These are phyloP conservation scores for Cephalophus harveyi DNA, from an alignment of 2,113 vertebrate species.

Conservation along the genomic window DNA sequence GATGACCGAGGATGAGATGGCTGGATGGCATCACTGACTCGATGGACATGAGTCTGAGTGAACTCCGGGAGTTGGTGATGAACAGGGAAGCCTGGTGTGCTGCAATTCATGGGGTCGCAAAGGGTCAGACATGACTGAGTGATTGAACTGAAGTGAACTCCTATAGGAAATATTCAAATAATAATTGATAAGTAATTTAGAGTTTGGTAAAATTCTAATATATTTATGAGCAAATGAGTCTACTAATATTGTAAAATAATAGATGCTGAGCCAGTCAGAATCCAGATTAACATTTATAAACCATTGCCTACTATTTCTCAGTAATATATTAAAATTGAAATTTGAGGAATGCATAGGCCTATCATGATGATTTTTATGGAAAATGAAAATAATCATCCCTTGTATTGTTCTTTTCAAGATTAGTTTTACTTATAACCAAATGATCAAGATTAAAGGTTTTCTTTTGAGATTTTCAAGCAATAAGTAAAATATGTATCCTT, in stretches of 20 bases:
- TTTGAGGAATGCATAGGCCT: not conserved
- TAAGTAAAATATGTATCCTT: not conserved
- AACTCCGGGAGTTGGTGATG: too few relatives aligned
- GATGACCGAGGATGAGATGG: too few relatives aligned
- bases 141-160: too few relatives aligned
- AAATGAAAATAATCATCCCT: not conserved
- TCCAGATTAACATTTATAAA: not conserved
- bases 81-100: too few relatives aligned
- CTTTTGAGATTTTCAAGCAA: not conserved
- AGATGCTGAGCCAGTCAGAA: not conserved
- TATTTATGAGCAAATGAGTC: not conserved
- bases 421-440: not conserved
- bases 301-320: not conserved
- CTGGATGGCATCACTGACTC: too few relatives aligned
- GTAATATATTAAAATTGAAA: not conserved
- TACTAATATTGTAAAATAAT: not conserved
- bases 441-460: not conserved
- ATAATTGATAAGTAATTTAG: not conserved
- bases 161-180: not conserved
- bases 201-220: not conserved
- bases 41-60: too few relatives aligned
- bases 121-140: too few relatives aligned
- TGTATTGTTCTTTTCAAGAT: not conserved
- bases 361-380: not conserved
- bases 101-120: too few relatives aligned